Percentiles rank a stretch among this genome's conserved stretches.
phyloP scores from a whole-genome alignment of 2,113 vertebrate genomes.

The Syngnathus scovelli region DNA sequence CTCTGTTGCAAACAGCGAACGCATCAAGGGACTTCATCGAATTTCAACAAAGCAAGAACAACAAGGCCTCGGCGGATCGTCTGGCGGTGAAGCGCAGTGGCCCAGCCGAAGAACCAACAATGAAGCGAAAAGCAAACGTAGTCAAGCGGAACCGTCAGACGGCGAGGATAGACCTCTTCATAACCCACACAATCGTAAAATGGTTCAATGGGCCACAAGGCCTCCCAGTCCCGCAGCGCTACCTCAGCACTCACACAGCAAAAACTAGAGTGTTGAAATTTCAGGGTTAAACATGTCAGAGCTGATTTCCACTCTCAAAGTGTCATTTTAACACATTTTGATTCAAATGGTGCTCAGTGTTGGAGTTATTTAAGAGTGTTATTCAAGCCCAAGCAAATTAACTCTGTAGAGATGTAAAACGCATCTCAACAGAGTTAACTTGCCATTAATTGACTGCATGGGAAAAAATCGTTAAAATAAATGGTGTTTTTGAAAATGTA shows the following conservation, averaged over 20 bases:
- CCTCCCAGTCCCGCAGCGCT: slow-evolving; percentile 29
- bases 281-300: no score
- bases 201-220: slow-evolving; percentile 19
- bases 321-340: no score
- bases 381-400: no score
- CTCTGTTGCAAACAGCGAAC: slow-evolving; percentile 17
- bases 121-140: slow-evolving; percentile 31
- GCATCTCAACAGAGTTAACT: no score
- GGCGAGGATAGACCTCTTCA: slow-evolving; percentile 26
- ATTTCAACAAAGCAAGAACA: slow-evolving; percentile 18
- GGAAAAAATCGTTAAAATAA: no score
- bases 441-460: no score
- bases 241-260: slow-evolving; percentile 30
- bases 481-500: no score
- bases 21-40: slow-evolving; percentile 22
- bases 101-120: slow-evolving; percentile 9
- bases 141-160: slow-evolving; percentile 32
- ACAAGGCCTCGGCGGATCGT: slow-evolving; percentile 7
- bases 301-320: no score
- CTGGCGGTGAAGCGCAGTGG: neutral
- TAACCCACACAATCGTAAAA: slow-evolving; percentile 38
- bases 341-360: no score
- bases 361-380: no score
- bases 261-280: no score
- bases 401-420: no score